These are phyloP conservation scores for Pterois miles DNA, from an alignment of 2,797 vertebrate genomes.

Conservation along the genomic window DNA sequence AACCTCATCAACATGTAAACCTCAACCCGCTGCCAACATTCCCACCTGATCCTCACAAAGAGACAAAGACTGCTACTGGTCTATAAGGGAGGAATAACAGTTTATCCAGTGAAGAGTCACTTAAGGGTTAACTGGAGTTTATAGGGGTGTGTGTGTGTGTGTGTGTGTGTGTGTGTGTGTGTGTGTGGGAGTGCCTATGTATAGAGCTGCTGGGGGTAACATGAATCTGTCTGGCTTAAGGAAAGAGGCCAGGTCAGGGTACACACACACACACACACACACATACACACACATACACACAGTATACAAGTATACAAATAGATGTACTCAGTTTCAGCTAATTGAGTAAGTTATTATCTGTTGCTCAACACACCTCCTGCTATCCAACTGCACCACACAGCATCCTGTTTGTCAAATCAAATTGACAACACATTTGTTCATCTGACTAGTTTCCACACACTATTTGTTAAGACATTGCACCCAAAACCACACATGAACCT, in stretches of 20 bases:
- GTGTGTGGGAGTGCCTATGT: slow-evolving; percentile 58
- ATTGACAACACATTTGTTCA: background rate
- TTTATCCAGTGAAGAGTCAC: no score
- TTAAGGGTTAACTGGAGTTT: no score
- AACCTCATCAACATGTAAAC: no score
- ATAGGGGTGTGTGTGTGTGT: background rate
- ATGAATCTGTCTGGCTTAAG: slow-evolving; percentile 54
- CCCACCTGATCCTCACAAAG: no score
- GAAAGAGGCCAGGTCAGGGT: slow-evolving; percentile 9
- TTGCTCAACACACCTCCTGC: background rate
- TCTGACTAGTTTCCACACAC: background rate
- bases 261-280: background rate
- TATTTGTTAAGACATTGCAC: background rate
- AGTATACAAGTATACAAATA: background rate
- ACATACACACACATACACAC: slow-evolving; percentile 5
- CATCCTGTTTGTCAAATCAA: background rate
- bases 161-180: slow-evolving; percentile 14
- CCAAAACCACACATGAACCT: background rate
- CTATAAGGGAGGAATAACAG: no score
- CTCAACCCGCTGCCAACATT: no score
- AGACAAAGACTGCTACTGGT: no score
- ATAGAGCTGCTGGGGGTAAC: slow-evolving; percentile 73
- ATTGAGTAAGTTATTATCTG: background rate
- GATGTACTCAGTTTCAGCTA: background rate
- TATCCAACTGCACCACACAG: no score